Conservation (phyloP, 2,888 invertebrate species). For the Meiosimyza platycephala region DNA sequence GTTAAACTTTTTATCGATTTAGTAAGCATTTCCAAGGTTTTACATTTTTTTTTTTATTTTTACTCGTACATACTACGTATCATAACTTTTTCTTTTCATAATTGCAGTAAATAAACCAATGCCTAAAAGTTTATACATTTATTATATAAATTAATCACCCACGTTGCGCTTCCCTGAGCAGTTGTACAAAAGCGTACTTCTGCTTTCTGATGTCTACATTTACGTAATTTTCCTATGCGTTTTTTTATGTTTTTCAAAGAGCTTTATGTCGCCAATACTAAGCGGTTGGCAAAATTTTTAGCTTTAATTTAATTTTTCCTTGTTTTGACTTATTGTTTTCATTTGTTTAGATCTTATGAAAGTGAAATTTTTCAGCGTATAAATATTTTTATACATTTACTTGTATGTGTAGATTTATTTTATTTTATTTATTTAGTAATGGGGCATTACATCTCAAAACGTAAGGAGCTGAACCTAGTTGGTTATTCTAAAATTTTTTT, state of each 20-base stretch:
- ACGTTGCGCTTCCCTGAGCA: conserved; percentile 11
- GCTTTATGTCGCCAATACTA: too few species aligned
- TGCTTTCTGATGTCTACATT: not conserved
- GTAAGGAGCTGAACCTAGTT: too few species aligned
- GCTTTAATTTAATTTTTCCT: not conserved
- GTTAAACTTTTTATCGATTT: too few species aligned
- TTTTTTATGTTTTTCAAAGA: conserved; percentile 4
- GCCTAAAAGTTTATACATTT: too few species aligned
- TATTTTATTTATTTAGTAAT: too few species aligned
- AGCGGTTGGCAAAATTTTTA: not conserved
- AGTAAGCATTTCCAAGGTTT: too few species aligned
- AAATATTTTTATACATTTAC: not conserved
- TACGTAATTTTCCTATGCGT: conserved; percentile 4
- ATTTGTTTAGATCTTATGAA: conserved; percentile 4
- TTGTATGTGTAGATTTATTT: conserved; percentile 6
- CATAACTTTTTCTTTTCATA: too few species aligned
- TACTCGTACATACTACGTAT: too few species aligned
- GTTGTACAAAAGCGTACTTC: not conserved
- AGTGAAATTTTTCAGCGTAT: conserved; percentile 26
- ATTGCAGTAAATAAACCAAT: too few species aligned
- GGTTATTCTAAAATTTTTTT: too few species aligned
- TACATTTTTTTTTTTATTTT: too few species aligned
- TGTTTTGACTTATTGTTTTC: not conserved
- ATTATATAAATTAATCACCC: conserved; percentile 12
- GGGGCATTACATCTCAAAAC: too few species aligned